A percentile compares a stretch with the other conserved stretches of the same genome.
These are phyloP conservation scores for Sebastes fasciatus DNA, from an alignment of 2,113 vertebrate species.

Conservation along the genomic window DNA sequence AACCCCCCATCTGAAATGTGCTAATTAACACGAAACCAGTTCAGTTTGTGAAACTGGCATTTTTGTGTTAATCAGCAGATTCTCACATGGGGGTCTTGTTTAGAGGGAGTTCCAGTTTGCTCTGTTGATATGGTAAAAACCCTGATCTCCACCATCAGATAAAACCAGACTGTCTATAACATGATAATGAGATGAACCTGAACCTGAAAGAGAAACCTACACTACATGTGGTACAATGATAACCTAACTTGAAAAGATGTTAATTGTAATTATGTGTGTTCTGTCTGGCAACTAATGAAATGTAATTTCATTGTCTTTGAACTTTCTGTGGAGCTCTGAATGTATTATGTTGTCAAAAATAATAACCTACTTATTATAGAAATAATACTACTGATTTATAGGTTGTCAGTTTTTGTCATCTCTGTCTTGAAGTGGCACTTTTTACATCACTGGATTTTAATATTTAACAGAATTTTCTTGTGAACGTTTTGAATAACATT, in stretches of 20 bases:
- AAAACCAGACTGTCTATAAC: not conserved
- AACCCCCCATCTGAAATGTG: not conserved
- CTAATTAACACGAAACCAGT: not conserved
- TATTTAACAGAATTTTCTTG: not conserved
- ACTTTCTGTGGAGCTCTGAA: constrained; percentile 10
- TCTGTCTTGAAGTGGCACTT: constrained; percentile 6
- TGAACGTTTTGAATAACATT: constrained; percentile 26
- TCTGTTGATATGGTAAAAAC: not conserved
- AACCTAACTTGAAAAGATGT: constrained; percentile 12
- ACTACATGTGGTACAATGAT: not conserved
- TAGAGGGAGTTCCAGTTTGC: not conserved
- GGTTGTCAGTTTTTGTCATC: not conserved
- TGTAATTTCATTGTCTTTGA: not conserved
- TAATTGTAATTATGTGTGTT: constrained; percentile 15
- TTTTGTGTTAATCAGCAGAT: not conserved
- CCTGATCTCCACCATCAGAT: not conserved
- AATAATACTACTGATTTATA: constrained; percentile 45
- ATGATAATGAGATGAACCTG: not conserved
- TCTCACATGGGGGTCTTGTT: not conserved
- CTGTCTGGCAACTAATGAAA: constrained; percentile 2
- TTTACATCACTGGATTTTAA: constrained; percentile 1
- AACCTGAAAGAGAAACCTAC: not conserved
- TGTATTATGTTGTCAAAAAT: constrained; percentile 1
- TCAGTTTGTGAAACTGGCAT: not conserved
- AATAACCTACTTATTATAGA: not conserved